Evolutionary conservation across 2,888 invertebrate species (phyloP), one percentile per base, ranked within the genome.

Genomic region (Tachina grossa): DNA sequence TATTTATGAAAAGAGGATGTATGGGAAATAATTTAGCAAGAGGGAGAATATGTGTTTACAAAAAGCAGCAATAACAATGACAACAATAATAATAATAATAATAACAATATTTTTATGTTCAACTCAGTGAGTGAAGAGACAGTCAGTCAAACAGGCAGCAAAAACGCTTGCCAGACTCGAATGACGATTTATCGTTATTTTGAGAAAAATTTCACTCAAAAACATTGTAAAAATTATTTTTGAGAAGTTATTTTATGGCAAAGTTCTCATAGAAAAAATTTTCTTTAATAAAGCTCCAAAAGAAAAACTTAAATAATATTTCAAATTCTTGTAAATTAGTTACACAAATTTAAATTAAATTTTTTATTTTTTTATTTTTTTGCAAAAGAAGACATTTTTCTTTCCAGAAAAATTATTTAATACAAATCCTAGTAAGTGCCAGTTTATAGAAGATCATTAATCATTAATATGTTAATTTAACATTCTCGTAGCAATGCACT

Each of bases 61-160:
- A 55, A 77, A 53, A 65, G 11, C 39, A 69, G 19, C 45, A 81
- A 45, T 45, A 81, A 76, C 1, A 63, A 53, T 45, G 13, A 47
- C 11, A 39, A 71, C 8, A 4, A 31, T 6, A 31, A 31, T 31
- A 69, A 61, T 22, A 68, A 61, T 31, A 74, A n/a, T n/a, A n/a
- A n/a, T n/a, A n/a, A 74, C 39, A 57, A 45, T 45, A 55, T 13
- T 66, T 39, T 55, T 57, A 71, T 72, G 39, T 39, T 72, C 14
- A 63, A 55, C 45, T 71, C 55, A 43, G 19, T 47, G 45, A 71
- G 71, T 39, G 55, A 72, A 72, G 72, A 45, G 55, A 41, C 51
- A 78, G 55, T 47, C 51, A 78, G 51, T 9, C 53, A 43, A 41
- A 39, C n/a, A n/a, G 19, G 2, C 31, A 41, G 49, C 19, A 10